These are phyloP conservation scores for Meda fulgida DNA, from an alignment of 2,797 vertebrate genomes.

Conservation along the genomic window DNA sequence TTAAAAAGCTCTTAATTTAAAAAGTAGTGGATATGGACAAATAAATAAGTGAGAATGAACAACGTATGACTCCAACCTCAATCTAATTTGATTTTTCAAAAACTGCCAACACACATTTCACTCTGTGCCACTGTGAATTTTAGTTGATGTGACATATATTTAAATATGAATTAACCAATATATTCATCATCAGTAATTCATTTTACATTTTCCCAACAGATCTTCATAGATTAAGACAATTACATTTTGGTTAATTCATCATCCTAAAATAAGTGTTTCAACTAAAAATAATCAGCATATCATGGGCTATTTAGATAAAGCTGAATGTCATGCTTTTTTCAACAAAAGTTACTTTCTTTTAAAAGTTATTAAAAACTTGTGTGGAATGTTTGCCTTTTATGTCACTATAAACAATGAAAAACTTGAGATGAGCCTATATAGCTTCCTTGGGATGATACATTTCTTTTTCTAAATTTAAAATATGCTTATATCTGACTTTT, in stretches of 20 bases:
- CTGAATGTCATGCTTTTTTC: slow-evolving; percentile 15
- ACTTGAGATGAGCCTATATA: background rate
- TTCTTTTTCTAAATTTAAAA: background rate
- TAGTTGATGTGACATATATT: slow-evolving; percentile 12
- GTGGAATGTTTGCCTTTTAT: slow-evolving; percentile 8
- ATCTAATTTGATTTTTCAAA: background rate
- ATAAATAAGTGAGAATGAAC: background rate
- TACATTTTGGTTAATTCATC: background rate
- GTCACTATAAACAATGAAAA: background rate
- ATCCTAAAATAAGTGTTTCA: slow-evolving; percentile 17
- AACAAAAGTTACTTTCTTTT: background rate
- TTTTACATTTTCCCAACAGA: background rate
- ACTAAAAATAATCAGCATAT: background rate
- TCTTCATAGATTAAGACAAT: background rate
- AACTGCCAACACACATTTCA: slow-evolving; percentile 2
- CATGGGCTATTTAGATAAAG: slow-evolving; percentile 10
- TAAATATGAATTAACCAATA: slow-evolving; percentile 8
- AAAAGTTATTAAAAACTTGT: background rate
- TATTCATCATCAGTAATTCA: background rate
- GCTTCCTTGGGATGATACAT: background rate
- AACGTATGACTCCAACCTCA: background rate
- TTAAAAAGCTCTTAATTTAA: background rate
- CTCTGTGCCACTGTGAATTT: slow-evolving; percentile 3
- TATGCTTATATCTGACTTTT: background rate
- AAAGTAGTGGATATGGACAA: slow-evolving; percentile 10